Base-by-base conservation (phyloP, 2,888 invertebrate species). In the Xylocampa areola region DNA sequence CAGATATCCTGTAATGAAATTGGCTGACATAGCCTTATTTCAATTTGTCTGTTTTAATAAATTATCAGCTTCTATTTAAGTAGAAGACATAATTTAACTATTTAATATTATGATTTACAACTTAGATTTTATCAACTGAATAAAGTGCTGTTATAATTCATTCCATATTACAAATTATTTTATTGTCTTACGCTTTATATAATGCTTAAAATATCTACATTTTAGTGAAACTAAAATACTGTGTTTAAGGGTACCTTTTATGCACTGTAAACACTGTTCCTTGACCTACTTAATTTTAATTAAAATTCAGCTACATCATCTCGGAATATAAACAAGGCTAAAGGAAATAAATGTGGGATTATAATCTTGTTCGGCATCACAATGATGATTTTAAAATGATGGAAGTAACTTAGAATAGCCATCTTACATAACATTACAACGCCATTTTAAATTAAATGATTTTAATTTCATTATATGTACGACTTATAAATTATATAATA, bases 261-360 rank as follows among this genome's bases (percentile, higher is more conserved):
- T 44, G 67, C 27, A 47, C 36, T 47, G 37, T 48, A 55, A 63
- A 57, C 48, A 48, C 36, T 27, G 36, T 33, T 54, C 68, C 54
- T 72, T 68, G 68, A 66, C 68, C 76, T 36, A 66, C 57, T 66
- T 47, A 23, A 37, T 6, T 61, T 67, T 74, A 63, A 74, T 71
- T 75, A 60, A 74, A 74, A 75, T 47, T 49, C 16, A n/a, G 36
- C 58, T 23, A 48, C 52, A 52, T 45, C 36, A 53, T 40, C 44
- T 45, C 11, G 3, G 17, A 37, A 60, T 41, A 67, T 54, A 62
- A 68, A 62, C 41, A 30, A 23, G 29, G 13, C 16, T 8, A 17
- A 35, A 23, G 7, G 49, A 65, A 60, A 53, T 17, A 25, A 36
- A 40, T 2, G 4, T 14, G 10, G 11, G 11, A 2, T 27, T 29